Base-by-base conservation (phyloP, 2,113 vertebrate species). In the Lamprotornis superbus region DNA sequence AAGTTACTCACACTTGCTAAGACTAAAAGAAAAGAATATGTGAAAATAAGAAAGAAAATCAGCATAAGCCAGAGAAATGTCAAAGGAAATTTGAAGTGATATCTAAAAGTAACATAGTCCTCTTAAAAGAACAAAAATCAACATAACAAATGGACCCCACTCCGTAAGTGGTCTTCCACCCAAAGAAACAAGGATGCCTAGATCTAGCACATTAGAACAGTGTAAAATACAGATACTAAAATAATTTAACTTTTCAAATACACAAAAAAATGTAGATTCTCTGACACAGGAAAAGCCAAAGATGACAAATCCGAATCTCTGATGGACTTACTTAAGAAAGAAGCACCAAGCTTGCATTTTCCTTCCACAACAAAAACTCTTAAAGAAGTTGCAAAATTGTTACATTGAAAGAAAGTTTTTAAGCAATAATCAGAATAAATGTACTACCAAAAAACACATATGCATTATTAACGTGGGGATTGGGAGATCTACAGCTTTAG, bases 81-180 rank as follows among this genome's bases (percentile, higher is more conserved):
- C 24, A 73, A 65, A 49, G 28, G 28, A 90, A 88, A 53, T 71
- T 1, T 37, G 30, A 94, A 90, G 67, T 1, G 1, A 7, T 31
- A 64, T 11, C 11, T 75, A n/a, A 31, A 89, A 76, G 39, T 16
- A 79, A 64, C 19, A 46, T 0, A 5, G 19, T 47, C 40, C n/a
- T 79, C 28, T 61, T 37, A 59, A 61, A 88, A 61, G 14, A 81
- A 47, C 10, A 53, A 73, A 73, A 40, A 6, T 7, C 8, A 75
- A 39, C 6, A 20, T 5, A 65, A 20, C 9, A 67, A 67, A 10
- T n/a, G 33, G 0, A 24, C 5, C 5, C 3, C 2, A 10, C 20
- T 12, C n/a, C 3, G 0, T 20, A 55, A 57, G 42, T 42, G 3
- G 33, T 19, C 7, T 81, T 76, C 49, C 24, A 68, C 7, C 19